Evolutionary conservation across 37 sponge, comb jelly and placozoan genomes (phyloP).

Genomic region (Eunapius fragilis): DNA sequence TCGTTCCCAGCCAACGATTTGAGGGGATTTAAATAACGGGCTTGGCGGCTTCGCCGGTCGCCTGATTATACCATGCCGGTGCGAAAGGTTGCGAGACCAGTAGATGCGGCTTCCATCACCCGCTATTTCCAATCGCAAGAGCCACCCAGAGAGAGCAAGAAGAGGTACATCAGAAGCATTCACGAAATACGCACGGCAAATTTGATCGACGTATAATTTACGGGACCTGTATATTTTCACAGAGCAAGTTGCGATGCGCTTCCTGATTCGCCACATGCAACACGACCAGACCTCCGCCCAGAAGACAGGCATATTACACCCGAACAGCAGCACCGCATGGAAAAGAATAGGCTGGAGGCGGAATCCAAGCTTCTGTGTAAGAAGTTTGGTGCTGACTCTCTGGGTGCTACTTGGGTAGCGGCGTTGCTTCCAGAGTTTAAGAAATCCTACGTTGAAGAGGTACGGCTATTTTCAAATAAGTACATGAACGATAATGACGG

Average conservation of each 20-base stretch:
- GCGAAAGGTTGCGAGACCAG: not conserved
- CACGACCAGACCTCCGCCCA: not conserved
- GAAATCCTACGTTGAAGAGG: slow-evolving; percentile 76
- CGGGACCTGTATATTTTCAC: too few species aligned
- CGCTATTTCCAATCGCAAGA: not conserved
- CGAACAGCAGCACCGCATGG: slow-evolving; percentile 35
- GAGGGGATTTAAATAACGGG: not conserved
- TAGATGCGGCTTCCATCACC: not conserved
- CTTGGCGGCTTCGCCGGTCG: not conserved
- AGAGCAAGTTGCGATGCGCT: not conserved
- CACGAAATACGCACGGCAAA: too few species aligned
- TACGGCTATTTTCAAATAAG: not conserved
- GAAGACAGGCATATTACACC: slow-evolving; percentile 1
- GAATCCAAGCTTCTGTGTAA: slow-evolving; percentile 55
- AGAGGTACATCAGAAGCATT: not conserved
- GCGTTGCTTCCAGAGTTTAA: slow-evolving; percentile 69
- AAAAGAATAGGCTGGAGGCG: slow-evolving; percentile 57
- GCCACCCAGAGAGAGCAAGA: not conserved
- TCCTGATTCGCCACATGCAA: not conserved
- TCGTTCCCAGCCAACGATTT: not conserved
- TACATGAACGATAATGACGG: not conserved
- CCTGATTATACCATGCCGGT: not conserved
- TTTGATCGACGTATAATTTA: too few species aligned
- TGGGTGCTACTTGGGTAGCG: slow-evolving; percentile 78
- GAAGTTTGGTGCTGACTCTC: slow-evolving; percentile 35